These are phyloP conservation scores for Patiria pectinifera DNA, from an alignment of 53 echinoderm and acorn worm genomes.

Conservation along the genomic window DNA sequence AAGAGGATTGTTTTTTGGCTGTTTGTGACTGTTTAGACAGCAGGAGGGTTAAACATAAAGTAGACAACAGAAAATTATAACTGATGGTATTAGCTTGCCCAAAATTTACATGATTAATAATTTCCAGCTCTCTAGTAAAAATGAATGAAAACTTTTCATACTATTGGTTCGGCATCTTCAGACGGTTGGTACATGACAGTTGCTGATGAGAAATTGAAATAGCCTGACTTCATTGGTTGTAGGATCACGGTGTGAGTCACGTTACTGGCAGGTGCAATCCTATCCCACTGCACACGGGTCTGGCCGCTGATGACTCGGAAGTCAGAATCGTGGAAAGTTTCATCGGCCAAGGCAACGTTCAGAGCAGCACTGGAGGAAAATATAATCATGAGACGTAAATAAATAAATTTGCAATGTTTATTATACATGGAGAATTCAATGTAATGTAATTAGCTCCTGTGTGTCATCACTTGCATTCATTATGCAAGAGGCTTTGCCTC, in stretches of 20 bases:
- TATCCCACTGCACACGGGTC: constrained; percentile 87
- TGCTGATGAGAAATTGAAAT: constrained; percentile 90
- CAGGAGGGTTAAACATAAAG: too few relatives aligned
- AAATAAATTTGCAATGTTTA: too few relatives aligned
- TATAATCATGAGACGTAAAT: too few relatives aligned
- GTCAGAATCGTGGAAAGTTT: constrained; percentile 85
- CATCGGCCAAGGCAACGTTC: constrained; percentile 84
- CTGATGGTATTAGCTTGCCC: background rate
- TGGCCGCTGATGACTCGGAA: constrained; percentile 84
- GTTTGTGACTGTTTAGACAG: too few relatives aligned
- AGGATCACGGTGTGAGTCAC: constrained; percentile 91
- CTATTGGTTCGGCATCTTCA: constrained; percentile 79
- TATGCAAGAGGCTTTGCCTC: too few relatives aligned
- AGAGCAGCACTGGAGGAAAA: constrained; percentile 78
- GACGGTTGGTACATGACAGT: constrained; percentile 75
- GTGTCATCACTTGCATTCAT: too few relatives aligned
- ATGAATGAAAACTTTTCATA: constrained; percentile 28
- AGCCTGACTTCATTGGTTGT: constrained; percentile 80
- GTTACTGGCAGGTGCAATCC: constrained; percentile 96
- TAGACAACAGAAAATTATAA: too few relatives aligned
- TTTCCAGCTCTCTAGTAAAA: too few relatives aligned
- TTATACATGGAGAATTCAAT: too few relatives aligned
- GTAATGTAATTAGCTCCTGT: too few relatives aligned
- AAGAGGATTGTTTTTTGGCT: too few relatives aligned
- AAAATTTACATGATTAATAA: too few relatives aligned